Evolutionary conservation across 1,140 invertebrate genomes (phyloP).

Genomic region (Drosophila chauvacae): DNA sequence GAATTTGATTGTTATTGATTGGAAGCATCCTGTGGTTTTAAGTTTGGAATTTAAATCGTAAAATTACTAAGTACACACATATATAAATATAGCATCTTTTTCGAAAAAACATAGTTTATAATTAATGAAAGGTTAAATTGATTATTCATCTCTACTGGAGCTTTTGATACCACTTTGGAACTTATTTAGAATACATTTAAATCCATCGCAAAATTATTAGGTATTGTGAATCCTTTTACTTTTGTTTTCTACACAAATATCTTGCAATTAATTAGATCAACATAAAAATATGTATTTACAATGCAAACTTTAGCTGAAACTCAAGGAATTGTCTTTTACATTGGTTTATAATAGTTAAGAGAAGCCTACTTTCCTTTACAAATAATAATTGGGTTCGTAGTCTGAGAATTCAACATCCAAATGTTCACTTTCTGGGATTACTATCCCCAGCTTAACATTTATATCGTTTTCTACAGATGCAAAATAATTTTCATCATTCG

Average conservation of each 20-base stretch:
- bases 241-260: neutral
- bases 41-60: slow-evolving; percentile 12
- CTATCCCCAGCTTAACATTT: neutral
- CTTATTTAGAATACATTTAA: slow-evolving; percentile 9
- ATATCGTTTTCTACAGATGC: slow-evolving; percentile 5
- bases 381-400: neutral
- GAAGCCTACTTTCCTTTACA: neutral
- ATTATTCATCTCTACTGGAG: neutral
- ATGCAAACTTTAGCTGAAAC: neutral
- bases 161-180: neutral
- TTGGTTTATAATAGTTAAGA: slow-evolving; percentile 1
- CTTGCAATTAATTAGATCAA: neutral
- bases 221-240: neutral
- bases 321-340: neutral
- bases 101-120: slow-evolving; percentile 11
- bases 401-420: slow-evolving; percentile 30
- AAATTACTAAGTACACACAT: slow-evolving; percentile 9
- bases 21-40: slow-evolving; percentile 48
- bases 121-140: neutral
- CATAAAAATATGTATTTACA: slow-evolving; percentile 16
- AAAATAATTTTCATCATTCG: slow-evolving; percentile 1
- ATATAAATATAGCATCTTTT: neutral
- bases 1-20: slow-evolving; percentile 62
- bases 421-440: slow-evolving; percentile 5
- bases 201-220: neutral